Base-by-base conservation (phyloP, 2,797 vertebrate species). In the Amniataba percoides region DNA sequence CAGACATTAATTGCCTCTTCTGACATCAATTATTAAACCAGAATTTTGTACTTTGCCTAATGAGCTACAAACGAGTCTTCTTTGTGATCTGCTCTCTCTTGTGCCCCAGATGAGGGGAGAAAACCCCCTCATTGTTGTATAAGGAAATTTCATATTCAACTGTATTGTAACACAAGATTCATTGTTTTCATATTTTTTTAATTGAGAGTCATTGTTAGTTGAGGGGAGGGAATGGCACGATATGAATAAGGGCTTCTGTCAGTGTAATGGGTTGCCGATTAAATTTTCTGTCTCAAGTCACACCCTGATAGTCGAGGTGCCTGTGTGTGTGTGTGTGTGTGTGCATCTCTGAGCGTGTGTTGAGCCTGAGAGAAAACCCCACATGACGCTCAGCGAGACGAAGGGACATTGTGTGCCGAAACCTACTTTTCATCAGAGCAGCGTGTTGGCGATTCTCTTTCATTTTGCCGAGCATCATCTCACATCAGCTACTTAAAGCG, bases 11-110 rank as follows among this genome's bases (percentile, higher is more conserved):
- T 49, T 66, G 57, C 56, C 57, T 83, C 58, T 76, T 83, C 69
- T 64, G 39, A 66, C 76, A 87, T 88, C 27, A 88, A 85, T 86
- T 80, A 90, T 87, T 88, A 81, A 91, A 77, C 21, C 49, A 39
- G 34, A 77, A 66, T 72, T 66, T 81, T 49, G 71, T 16, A 55
- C 55, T 56, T 77, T 69, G 43, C 36, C 39, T 86, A 78, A 87
- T 82, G 67, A 89, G 76, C 43, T 65, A 73, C 78, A 77, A 82
- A 76, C 71, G 31, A 81, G 18, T 49, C 39, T 1, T 84, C 36
- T 74, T 78, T 70, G 77, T 64, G 36, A 69, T 57, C 1, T 51
- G 21, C 7, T 45, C 53, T 52, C 53, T 52, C 42, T 58, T 18
- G 0, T 74, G 34, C 19, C n/a, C 12, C 31, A 80, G 65, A 73